Conservation (phyloP, 2,888 invertebrate species). For the Himalopsyche kuldschensis region DNA sequence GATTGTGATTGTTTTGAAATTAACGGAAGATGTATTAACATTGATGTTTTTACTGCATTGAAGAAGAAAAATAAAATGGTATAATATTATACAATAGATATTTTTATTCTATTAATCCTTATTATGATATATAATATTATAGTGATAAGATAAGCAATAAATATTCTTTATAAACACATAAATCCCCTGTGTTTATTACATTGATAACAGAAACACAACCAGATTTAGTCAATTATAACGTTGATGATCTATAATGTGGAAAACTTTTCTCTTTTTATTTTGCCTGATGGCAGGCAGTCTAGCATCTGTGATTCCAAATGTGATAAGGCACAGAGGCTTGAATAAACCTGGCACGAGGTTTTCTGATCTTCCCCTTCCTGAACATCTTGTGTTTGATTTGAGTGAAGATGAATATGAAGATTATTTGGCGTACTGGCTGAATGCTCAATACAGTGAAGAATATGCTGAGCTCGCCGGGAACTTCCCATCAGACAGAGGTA, state of each 20-base stretch:
- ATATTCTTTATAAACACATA: not conserved
- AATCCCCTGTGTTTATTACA: not conserved
- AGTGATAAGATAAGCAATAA: not conserved
- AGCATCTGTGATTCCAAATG: not conserved
- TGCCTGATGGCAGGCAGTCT: not conserved
- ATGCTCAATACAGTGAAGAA: constrained; percentile 54
- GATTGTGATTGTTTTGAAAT: no score
- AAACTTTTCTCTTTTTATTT: not conserved
- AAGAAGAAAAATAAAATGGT: no score
- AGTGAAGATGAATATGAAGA: constrained; percentile 56
- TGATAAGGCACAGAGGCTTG: not conserved
- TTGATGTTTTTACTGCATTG: no score
- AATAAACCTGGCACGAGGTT: not conserved
- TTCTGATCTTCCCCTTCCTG: constrained; percentile 47
- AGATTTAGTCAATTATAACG: not conserved
- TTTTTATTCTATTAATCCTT: no score
- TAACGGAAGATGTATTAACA: no score
- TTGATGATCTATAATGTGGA: not conserved
- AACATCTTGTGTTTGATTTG: constrained; percentile 48
- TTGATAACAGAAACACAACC: not conserved
- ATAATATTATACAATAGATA: no score
- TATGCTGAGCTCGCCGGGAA: constrained; percentile 42
- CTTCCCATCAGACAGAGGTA: not conserved
- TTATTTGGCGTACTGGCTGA: constrained; percentile 55
- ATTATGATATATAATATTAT: not conserved